Base-by-base conservation (phyloP, 1,140 invertebrate species). In the Drosophila yakuba region DNA sequence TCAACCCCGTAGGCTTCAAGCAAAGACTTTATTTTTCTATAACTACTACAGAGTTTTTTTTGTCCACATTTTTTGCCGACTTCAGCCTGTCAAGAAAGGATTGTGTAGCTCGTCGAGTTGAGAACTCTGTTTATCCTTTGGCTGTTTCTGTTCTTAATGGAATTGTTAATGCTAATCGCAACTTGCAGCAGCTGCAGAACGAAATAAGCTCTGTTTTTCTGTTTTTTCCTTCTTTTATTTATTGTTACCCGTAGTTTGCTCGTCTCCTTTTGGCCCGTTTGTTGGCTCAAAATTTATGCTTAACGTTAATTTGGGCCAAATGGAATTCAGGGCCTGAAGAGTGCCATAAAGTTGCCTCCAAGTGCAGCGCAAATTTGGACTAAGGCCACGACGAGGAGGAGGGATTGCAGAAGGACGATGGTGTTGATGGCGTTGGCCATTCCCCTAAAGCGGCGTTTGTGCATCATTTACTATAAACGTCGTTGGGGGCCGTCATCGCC, bases 391-490 rank as follows among this genome's bases (percentile, higher is more conserved):
- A 38, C 15, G 14, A 12, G n/a, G 36, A 12, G n/a, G 36, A 20
- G 15, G 28, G 10, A 35, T 51, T 10, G 11, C 36, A 28, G 14
- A 36, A 32, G n/a, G 23, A 50, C 12, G 56, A 63, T 44, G 56
- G 60, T 44, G 78, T 39, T 51, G 50, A 28, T 43, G 62, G 51
- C 44, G 57, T 38, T 36, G 51, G 51, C 69, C 61, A 58, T 67
- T 58, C 43, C 74, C 62, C 74, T 59, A 69, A 73, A 73, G 71
- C 56, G 47, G 55, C 71, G 45, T 76, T 82, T 79, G 64, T 76
- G 79, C 84, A 88, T 88, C 79, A 88, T 88, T 88, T 76, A 79
- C 78, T 79, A 86, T 86, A 86, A 88, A 75, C 71, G 75, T 58
- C 41, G 52, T 35, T 55, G 41, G 28, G 35, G 64, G 64, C 66